These are phyloP conservation scores for Cheilosia urbana DNA, from an alignment of 2,888 invertebrate genomes.

Conservation along the genomic window DNA sequence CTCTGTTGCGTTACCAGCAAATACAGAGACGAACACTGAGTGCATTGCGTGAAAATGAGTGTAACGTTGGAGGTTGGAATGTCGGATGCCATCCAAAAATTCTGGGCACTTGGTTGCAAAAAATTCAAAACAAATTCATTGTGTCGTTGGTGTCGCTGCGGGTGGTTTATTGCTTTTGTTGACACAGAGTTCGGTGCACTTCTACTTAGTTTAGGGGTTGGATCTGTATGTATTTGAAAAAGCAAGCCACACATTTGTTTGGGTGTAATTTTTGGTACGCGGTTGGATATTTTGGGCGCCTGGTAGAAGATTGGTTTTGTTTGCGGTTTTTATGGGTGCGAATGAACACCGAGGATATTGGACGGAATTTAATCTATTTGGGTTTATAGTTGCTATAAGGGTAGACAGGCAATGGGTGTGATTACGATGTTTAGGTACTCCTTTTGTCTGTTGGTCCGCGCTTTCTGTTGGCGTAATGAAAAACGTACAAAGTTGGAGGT, in stretches of 20 bases:
- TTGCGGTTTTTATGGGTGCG: slow-evolving; percentile 60
- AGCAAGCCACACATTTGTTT: neutral
- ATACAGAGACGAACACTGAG: neutral
- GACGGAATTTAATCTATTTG: slow-evolving; percentile 28
- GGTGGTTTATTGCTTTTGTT: slow-evolving; percentile 6
- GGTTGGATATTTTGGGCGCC: slow-evolving; percentile 42
- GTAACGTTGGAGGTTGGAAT: slow-evolving; percentile 47
- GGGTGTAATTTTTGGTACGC: neutral
- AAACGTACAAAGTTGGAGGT: too few species aligned
- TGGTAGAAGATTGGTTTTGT: slow-evolving; percentile 70
- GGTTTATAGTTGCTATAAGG: neutral
- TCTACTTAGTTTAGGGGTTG: slow-evolving; percentile 24
- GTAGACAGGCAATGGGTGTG: neutral
- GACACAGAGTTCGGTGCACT: neutral
- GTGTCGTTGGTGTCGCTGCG: slow-evolving; percentile 5
- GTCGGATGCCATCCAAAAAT: slow-evolving; percentile 32
- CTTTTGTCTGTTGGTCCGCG: neutral
- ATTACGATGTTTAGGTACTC: neutral
- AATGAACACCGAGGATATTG: slow-evolving; percentile 6
- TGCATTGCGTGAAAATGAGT: neutral
- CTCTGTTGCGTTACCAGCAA: neutral
- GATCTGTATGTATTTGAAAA: neutral
- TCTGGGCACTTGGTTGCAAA: slow-evolving; percentile 62
- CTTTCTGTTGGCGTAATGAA: too few species aligned
- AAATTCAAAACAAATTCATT: slow-evolving; percentile 74